Evolutionary conservation across 2,888 invertebrate genomes (phyloP).

Genomic region (Panzeria rudis): DNA sequence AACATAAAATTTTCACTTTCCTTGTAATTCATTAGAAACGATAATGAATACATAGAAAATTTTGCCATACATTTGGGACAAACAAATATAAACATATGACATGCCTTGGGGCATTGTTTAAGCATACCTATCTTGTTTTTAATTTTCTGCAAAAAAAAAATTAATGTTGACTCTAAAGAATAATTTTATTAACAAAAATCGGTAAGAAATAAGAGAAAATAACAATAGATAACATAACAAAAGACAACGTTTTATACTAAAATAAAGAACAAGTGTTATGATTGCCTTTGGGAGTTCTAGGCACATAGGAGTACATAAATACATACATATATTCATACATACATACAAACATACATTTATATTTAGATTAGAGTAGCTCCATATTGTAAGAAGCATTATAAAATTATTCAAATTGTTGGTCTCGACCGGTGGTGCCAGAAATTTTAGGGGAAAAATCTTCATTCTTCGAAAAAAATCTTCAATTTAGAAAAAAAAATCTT

Average conservation of each 20-base stretch:
- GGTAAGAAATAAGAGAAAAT: slow-evolving; percentile 38
- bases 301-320: background rate
- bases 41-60: slow-evolving; percentile 26
- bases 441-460: no score
- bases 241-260: slow-evolving; percentile 24
- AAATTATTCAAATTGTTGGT: no score
- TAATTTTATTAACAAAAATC: slow-evolving; percentile 56
- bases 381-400: no score
- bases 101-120: slow-evolving; percentile 33
- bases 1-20: slow-evolving; percentile 33
- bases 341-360: no score
- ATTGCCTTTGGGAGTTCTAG: slow-evolving; percentile 54
- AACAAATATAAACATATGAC: background rate
- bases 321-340: background rate
- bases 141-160: slow-evolving; percentile 13
- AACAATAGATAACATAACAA: slow-evolving; percentile 44
- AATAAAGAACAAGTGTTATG: slow-evolving; percentile 49
- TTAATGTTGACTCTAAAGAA: slow-evolving; percentile 39
- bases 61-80: slow-evolving; percentile 26
- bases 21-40: slow-evolving; percentile 25
- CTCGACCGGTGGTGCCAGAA: no score
- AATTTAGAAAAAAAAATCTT: no score
- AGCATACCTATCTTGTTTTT: background rate
- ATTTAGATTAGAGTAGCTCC: no score
- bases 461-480: no score